Evolutionary conservation across 92 coral and sea anemone species (phyloP).

Genomic region (Paragorgia papillata): DNA sequence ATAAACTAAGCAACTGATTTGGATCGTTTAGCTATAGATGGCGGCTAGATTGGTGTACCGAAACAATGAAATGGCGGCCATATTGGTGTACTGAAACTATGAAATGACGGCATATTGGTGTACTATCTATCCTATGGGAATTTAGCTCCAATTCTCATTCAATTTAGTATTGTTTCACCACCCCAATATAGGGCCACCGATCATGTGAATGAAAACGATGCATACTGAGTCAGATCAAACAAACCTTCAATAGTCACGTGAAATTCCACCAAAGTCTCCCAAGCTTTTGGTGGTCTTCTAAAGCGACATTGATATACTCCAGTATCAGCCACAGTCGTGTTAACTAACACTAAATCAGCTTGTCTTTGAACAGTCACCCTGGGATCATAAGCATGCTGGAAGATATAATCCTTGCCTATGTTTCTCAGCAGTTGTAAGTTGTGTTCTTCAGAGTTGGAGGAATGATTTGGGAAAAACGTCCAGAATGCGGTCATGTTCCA

Average conservation of each 20-base stretch:
- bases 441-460: background rate
- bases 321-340: conserved; percentile 2
- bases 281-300: conserved; percentile 8
- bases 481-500: conserved; percentile 20
- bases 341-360: conserved; percentile 8
- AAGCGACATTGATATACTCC: conserved; percentile 9
- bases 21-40: no score
- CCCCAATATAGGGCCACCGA: no score
- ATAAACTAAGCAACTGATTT: no score
- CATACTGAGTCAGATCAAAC: no score
- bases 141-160: no score
- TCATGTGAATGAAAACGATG: no score
- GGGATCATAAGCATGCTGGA: background rate
- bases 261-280: background rate
- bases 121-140: no score
- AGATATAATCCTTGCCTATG: background rate
- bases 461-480: background rate
- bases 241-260: conserved; percentile 20
- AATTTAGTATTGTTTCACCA: no score
- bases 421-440: background rate
- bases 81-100: no score
- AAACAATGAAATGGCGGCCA: no score
- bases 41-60: no score
- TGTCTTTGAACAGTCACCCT: background rate
- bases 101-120: no score